Evolutionary conservation across 1,140 invertebrate genomes (phyloP).

Genomic region (Holotrichia oblita): DNA sequence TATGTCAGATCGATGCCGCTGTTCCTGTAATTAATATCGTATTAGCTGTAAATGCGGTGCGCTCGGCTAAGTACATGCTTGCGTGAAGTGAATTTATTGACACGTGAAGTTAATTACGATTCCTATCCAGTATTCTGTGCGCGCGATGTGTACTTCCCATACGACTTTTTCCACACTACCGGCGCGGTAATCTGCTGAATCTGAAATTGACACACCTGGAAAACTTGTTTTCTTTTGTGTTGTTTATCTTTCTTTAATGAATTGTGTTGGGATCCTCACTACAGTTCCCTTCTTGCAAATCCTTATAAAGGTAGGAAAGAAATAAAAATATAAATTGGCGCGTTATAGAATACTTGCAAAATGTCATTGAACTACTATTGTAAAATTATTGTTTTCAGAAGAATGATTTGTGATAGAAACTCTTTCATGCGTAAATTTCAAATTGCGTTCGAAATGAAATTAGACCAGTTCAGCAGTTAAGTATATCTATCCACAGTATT

Average conservation of each 20-base stretch:
- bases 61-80: slow-evolving; percentile 20
- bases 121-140: slow-evolving; percentile 1
- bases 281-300: no score
- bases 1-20: slow-evolving; percentile 25
- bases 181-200: slow-evolving; percentile 10
- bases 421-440: no score
- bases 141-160: neutral
- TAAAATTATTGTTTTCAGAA: no score
- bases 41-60: slow-evolving; percentile 15
- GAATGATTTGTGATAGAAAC: no score
- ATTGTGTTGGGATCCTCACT: no score
- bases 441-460: no score
- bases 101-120: slow-evolving; percentile 35
- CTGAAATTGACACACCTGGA: slow-evolving; percentile 6
- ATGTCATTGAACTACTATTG: no score
- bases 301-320: no score
- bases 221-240: neutral
- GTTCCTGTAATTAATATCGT: slow-evolving; percentile 36
- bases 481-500: no score
- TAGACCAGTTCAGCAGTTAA: no score
- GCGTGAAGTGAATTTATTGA: slow-evolving; percentile 35
- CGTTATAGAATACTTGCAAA: no score
- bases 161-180: neutral
- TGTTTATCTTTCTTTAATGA: neutral
- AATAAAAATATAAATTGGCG: no score